Conservation (phyloP, 2,888 invertebrate species). For the Eulithis testata region DNA sequence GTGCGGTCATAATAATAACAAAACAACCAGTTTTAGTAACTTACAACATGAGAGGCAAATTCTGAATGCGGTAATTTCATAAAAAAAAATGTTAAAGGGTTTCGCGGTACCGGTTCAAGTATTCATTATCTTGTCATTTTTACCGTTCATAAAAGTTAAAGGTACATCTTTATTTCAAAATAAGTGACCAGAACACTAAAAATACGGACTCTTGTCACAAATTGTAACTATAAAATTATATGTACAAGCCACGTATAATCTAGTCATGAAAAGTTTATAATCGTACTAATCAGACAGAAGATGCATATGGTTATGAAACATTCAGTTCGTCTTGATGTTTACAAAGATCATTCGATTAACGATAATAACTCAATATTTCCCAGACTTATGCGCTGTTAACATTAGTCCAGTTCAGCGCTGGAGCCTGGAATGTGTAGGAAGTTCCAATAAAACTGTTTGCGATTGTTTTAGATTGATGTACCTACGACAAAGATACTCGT, state of each 20-base stretch:
- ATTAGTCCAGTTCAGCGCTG: no score
- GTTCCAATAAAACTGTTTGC: background rate
- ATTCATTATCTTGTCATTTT: conserved; percentile 32
- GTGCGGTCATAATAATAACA: conserved; percentile 15
- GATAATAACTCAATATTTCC: no score
- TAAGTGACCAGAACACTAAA: background rate
- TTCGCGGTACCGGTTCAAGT: conserved; percentile 69
- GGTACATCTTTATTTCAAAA: background rate
- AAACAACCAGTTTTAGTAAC: conserved; percentile 16
- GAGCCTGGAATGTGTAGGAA: no score
- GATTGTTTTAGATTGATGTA: conserved; percentile 11
- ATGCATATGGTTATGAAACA: no score
- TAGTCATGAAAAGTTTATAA: no score
- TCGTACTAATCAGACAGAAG: no score
- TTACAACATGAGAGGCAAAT: conserved; percentile 21
- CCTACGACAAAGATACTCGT: background rate
- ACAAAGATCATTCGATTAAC: no score
- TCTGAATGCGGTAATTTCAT: conserved; percentile 18
- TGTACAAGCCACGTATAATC: no score
- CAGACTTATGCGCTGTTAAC: no score
- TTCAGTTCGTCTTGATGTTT: no score
- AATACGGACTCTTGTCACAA: background rate
- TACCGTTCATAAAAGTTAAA: conserved; percentile 5
- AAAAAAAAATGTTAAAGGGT: background rate
- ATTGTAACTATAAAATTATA: no score